A percentile compares a stretch with the other conserved stretches of the same genome.
Evolutionary conservation across 2,797 vertebrate genomes (phyloP).

Genomic region (Girardinus metallicus): DNA sequence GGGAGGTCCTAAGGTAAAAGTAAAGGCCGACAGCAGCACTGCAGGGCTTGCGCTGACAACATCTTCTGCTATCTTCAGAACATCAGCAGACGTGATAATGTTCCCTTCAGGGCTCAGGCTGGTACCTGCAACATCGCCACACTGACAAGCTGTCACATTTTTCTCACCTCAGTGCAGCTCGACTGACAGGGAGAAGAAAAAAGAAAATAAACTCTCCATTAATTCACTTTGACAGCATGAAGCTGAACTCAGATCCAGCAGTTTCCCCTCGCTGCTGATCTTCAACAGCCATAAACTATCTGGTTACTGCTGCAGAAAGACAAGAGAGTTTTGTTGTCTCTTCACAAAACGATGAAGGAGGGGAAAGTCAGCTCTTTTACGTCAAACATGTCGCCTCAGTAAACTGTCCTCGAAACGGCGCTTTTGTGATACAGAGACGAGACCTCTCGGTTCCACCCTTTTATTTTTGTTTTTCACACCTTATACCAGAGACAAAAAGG

Average conservation of each 20-base stretch:
- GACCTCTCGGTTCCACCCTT: slow-evolving; percentile 50
- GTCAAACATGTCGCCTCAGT: slow-evolving; percentile 48
- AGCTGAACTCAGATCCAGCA: slow-evolving; percentile 20
- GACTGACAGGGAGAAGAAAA: slow-evolving; percentile 52
- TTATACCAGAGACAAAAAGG: slow-evolving; percentile 49
- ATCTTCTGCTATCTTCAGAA: slow-evolving; percentile 48
- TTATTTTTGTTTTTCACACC: slow-evolving; percentile 59
- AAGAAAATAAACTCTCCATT: slow-evolving; percentile 22
- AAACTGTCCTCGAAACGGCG: slow-evolving; percentile 8
- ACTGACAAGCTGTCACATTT: slow-evolving; percentile 48
- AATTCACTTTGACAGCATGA: slow-evolving; percentile 26
- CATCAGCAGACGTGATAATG: slow-evolving; percentile 46
- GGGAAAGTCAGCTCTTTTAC: slow-evolving; percentile 74
- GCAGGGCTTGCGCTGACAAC: slow-evolving; percentile 65
- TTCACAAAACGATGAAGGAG: slow-evolving; percentile 43
- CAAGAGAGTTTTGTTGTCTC: slow-evolving; percentile 40
- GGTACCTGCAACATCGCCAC: slow-evolving; percentile 52
- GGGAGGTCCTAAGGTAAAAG: slow-evolving; percentile 1
- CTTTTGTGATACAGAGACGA: slow-evolving; percentile 21
- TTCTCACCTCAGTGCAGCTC: slow-evolving; percentile 52
- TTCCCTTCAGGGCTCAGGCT: slow-evolving; percentile 60
- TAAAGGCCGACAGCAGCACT: slow-evolving; percentile 30
- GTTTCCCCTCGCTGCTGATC: slow-evolving; percentile 22
- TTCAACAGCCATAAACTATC: slow-evolving; percentile 43
- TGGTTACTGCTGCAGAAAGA: slow-evolving; percentile 67